Conservation (phyloP, 2,113 vertebrate species). For the Merops nubicus region DNA sequence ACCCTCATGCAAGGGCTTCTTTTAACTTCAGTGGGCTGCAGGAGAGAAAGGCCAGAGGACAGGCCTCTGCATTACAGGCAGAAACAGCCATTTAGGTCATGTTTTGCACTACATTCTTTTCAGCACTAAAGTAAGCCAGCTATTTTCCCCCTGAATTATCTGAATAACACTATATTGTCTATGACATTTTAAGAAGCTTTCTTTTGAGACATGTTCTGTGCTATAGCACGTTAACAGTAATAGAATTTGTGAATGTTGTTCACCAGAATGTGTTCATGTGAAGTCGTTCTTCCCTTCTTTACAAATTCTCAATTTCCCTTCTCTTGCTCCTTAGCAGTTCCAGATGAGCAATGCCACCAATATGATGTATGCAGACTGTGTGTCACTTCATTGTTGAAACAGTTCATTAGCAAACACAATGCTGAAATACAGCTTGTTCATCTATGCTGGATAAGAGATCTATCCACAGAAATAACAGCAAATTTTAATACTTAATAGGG, state of each 20-base stretch:
- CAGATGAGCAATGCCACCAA: neutral
- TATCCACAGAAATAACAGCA: neutral
- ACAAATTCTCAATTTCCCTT: neutral
- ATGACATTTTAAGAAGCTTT: constrained; percentile 21
- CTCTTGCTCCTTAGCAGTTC: neutral
- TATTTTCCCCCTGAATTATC: neutral
- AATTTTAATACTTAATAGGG: neutral
- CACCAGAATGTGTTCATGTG: neutral
- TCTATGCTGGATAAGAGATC: neutral
- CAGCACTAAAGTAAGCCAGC: neutral
- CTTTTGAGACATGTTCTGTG: neutral
- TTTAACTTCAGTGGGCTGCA: neutral
- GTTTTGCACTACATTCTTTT: neutral
- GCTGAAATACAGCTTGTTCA: neutral
- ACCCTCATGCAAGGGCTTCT: neutral
- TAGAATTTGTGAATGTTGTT: neutral
- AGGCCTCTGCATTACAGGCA: neutral
- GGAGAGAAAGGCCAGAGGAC: neutral
- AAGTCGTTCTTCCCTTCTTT: neutral
- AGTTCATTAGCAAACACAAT: neutral
- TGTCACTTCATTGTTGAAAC: neutral
- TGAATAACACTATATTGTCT: neutral
- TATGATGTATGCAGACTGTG: neutral
- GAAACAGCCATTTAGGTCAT: constrained; percentile 4
- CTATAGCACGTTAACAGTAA: neutral